phyloP scores from a whole-genome alignment of 1,140 invertebrate genomes.

The Drosophila parabipectinata region DNA sequence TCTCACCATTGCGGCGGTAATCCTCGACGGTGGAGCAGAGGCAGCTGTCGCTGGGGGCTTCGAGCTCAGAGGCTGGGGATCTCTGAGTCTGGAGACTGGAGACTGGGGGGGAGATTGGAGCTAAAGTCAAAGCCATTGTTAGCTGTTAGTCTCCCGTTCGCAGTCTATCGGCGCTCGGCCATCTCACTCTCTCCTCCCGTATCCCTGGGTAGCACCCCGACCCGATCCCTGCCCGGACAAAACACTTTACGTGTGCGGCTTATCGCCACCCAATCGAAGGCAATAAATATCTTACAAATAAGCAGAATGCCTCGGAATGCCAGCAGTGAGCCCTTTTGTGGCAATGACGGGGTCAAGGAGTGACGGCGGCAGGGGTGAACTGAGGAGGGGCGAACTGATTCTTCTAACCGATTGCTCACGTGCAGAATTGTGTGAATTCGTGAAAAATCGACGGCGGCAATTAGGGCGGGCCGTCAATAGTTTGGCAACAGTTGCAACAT shows the following conservation, averaged over 20 bases:
- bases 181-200: slow-evolving; percentile 32
- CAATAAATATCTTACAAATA: slow-evolving; percentile 84
- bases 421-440: slow-evolving; percentile 76
- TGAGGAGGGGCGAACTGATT: slow-evolving; percentile 22
- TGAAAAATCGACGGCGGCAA: slow-evolving; percentile 79
- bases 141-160: slow-evolving; percentile 50
- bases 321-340: slow-evolving; percentile 27
- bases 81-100: too few relatives aligned
- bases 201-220: background rate
- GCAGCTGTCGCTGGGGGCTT: slow-evolving; percentile 66
- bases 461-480: slow-evolving; percentile 63
- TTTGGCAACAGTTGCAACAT: slow-evolving; percentile 36
- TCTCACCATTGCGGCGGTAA: slow-evolving; percentile 31
- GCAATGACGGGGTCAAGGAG: background rate
- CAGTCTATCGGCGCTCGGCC: slow-evolving; percentile 44
- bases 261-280: slow-evolving; percentile 83
- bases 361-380: background rate
- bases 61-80: slow-evolving; percentile 11
- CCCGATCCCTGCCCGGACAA: slow-evolving; percentile 48
- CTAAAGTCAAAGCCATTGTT: slow-evolving; percentile 45
- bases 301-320: slow-evolving; percentile 83
- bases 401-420: slow-evolving; percentile 55
- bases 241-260: slow-evolving; percentile 82
- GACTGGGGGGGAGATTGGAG: background rate
- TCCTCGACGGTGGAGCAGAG: slow-evolving; percentile 52